phyloP scores from a whole-genome alignment of 2,113 vertebrate species.

The Microtus ochrogaster region DNA sequence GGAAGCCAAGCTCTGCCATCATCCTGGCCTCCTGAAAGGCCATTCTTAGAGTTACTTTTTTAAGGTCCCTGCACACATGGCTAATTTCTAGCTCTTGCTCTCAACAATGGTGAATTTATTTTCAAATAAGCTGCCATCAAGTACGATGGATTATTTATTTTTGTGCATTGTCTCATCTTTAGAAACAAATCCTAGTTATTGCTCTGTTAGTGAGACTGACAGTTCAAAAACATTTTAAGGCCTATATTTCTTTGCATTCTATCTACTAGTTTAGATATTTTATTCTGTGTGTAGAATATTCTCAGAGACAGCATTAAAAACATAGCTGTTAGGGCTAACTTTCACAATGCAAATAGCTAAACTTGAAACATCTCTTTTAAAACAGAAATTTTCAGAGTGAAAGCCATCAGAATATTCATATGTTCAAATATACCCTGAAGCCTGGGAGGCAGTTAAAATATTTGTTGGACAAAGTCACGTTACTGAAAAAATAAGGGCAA shows the following conservation, averaged over 20 bases:
- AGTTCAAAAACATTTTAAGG: slow-evolving; percentile 15
- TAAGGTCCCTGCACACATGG: too few species aligned
- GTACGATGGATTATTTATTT: neutral
- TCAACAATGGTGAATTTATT: neutral
- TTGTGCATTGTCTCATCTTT: neutral
- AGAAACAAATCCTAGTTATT: slow-evolving; percentile 15
- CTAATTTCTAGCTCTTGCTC: neutral
- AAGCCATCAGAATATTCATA: neutral
- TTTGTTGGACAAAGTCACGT: neutral
- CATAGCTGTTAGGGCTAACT: slow-evolving; percentile 25
- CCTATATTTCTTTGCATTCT: slow-evolving; percentile 40
- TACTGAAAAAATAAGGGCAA: neutral
- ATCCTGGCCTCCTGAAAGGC: neutral
- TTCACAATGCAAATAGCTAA: neutral
- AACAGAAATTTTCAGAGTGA: slow-evolving; percentile 19
- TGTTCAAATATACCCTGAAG: neutral
- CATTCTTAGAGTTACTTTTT: too few species aligned
- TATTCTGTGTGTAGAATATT: slow-evolving; percentile 14
- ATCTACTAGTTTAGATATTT: slow-evolving; percentile 25
- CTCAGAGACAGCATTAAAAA: neutral
- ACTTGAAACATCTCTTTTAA: neutral
- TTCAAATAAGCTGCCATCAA: slow-evolving; percentile 38
- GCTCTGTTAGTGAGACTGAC: neutral
- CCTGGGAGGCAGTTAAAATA: neutral
- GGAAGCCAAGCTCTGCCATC: neutral